Conservation (phyloP, 1,140 invertebrate species). For the Drosophila suzukii region DNA sequence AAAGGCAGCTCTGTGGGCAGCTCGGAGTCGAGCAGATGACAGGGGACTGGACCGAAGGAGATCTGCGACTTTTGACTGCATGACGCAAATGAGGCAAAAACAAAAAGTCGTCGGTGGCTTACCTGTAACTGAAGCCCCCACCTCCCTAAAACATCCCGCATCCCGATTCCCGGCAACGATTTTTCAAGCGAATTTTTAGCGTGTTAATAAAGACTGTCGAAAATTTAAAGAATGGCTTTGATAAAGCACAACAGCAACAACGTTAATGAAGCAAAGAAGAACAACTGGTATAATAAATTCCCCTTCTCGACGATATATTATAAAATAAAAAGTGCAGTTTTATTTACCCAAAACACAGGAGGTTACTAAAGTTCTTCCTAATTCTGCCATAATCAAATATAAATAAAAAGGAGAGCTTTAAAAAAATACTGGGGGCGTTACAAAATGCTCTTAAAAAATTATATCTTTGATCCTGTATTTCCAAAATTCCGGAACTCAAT, state of each 20-base stretch:
- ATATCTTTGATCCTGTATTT: too few species aligned
- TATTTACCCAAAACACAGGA: conserved; percentile 37
- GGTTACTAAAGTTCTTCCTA: conserved; percentile 17
- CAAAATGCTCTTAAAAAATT: too few species aligned
- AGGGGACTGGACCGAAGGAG: conserved; percentile 27
- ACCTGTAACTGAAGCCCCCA: conserved; percentile 66
- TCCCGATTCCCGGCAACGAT: conserved; percentile 22
- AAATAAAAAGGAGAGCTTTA: too few species aligned
- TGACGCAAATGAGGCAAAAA: conserved; percentile 71
- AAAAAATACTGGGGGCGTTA: too few species aligned
- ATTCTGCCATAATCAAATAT: conserved; percentile 10
- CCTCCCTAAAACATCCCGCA: conserved; percentile 4
- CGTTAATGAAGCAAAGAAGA: conserved; percentile 52
- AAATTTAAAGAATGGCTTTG: conserved; percentile 72
- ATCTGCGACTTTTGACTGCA: conserved; percentile 59
- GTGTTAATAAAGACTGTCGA: conserved; percentile 76
- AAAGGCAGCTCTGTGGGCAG: conserved; percentile 32
- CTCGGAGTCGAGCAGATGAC: conserved; percentile 21
- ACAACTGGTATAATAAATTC: conserved; percentile 62
- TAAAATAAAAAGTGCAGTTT: conserved; percentile 60
- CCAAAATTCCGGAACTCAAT: neutral
- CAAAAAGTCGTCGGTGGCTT: conserved; percentile 40
- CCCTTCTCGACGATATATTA: conserved; percentile 22
- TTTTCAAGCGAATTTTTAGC: conserved; percentile 63
- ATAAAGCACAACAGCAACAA: conserved; percentile 52